A percentile compares a stretch with the other conserved stretches of the same genome.
phyloP scores from a whole-genome alignment of 2,888 invertebrate species.

The Thymelicus acteon region DNA sequence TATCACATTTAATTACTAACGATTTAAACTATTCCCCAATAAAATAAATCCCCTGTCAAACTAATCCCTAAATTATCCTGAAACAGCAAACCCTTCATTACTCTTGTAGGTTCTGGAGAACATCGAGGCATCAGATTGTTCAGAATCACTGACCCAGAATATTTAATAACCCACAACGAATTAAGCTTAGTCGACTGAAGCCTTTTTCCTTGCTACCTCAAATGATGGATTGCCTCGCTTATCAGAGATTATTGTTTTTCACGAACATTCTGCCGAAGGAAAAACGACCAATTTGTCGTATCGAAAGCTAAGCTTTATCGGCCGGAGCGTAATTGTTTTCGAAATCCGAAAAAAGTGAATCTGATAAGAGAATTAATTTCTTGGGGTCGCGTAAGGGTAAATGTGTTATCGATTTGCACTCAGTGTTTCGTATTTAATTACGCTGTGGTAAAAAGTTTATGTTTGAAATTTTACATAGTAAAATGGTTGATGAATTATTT shows the following conservation, averaged over 20 bases:
- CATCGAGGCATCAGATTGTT: conserved; percentile 10
- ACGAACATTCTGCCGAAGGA: conserved; percentile 53
- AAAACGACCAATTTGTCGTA: conserved; percentile 66
- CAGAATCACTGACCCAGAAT: conserved; percentile 30
- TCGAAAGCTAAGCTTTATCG: conserved; percentile 52
- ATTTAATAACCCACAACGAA: conserved; percentile 33
- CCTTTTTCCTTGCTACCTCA: conserved; percentile 23
- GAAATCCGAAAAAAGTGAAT: conserved; percentile 51
- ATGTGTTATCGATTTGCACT: conserved; percentile 34
- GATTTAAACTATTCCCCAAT: no score
- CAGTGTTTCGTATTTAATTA: conserved; percentile 28
- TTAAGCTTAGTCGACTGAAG: conserved; percentile 27
- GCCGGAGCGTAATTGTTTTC: conserved; percentile 57
- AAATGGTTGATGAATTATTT: background rate
- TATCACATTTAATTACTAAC: no score
- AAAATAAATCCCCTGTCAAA: no score
- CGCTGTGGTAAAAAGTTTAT: conserved; percentile 1
- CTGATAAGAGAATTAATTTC: conserved; percentile 55
- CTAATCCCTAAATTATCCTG: no score
- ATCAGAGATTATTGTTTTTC: conserved; percentile 66
- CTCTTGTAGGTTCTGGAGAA: background rate
- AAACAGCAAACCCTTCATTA: no score
- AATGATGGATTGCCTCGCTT: conserved; percentile 53
- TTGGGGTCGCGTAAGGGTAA: conserved; percentile 34
- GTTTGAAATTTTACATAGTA: background rate